Conservation (phyloP, 2,888 invertebrate species). For the Hartigia nigra region DNA sequence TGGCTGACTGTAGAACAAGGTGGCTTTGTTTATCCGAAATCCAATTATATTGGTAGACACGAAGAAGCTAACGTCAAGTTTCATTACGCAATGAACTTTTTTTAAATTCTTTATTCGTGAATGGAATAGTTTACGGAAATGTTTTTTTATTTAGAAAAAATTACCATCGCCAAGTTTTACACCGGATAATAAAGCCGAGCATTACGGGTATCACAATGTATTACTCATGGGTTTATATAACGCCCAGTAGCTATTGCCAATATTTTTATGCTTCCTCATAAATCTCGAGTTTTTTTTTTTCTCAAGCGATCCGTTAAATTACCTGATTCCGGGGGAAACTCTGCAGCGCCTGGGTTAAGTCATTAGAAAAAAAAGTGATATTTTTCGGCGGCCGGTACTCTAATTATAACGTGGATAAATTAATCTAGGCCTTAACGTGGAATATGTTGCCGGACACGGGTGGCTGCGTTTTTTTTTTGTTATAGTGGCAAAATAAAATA, state of each 20-base stretch:
- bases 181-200: constrained; percentile 8
- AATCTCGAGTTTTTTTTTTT: constrained; percentile 20
- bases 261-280: constrained; percentile 20
- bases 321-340: background rate
- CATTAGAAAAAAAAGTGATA: background rate
- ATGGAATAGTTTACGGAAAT: background rate
- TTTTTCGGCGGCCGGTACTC: background rate
- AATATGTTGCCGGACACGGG: too few relatives aligned
- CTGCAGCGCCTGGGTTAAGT: background rate
- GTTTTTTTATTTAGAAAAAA: too few relatives aligned
- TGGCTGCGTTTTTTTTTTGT: background rate
- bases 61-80: background rate
- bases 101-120: background rate
- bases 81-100: background rate
- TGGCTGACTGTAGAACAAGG: background rate
- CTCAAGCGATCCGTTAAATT: background rate
- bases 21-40: background rate
- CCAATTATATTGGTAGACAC: background rate
- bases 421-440: background rate
- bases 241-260: constrained; percentile 24
- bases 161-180: background rate
- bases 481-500: background rate
- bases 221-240: constrained; percentile 11
- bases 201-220: constrained; percentile 12
- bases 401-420: background rate